Base-by-base conservation (phyloP, 1,140 invertebrate genomes). In the Lanistes nyassanus region DNA sequence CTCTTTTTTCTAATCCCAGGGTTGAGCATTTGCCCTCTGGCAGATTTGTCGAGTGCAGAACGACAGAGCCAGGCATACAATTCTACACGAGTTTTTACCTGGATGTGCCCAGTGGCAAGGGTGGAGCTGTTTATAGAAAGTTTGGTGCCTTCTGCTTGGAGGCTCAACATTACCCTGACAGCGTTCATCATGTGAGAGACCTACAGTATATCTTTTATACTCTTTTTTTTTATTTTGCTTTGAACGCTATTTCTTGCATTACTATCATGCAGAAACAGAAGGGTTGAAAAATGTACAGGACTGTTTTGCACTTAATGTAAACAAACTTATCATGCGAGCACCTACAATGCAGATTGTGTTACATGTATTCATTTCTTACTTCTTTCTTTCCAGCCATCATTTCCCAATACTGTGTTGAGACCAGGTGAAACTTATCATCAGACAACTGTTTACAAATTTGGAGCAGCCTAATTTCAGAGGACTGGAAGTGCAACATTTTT, bases 121-220 rank as follows among this genome's bases (percentile, higher is more conserved):
- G 89, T 0, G 92, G 92, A 13, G 89, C 89, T 0, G 83, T 86
- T 0, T 98, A 97, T 84, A 91, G 91, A 23, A 93, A 93, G 79
- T 95, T 97, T 80, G 94, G 93, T 0, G 94, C 93, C 1, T 94
- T 98, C 77, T 97, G 95, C 84, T 89, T 98, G 58, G 96, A 98
- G 89, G 96, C 97, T 0, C 96, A 98, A 88, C 95, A 94, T 83
- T 98, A 94, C 90, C 97, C 97, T 0, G 94, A 98, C 90, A 94
- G 96, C 16, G 89, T 97, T 2, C 96, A 98, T 90, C 92, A 96
- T 87, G 92, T 94, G 89, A 90, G 89, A 77, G 36, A 3, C 31
- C 3, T 53, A 60, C 0, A 42, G 11, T 36, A 13, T 34, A 36
- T 9, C 13, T 9, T 42, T 36, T 21, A 37, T 67, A 34, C 29